phyloP scores from a whole-genome alignment of 2,888 invertebrate species.

The Nemoura dubitans region DNA sequence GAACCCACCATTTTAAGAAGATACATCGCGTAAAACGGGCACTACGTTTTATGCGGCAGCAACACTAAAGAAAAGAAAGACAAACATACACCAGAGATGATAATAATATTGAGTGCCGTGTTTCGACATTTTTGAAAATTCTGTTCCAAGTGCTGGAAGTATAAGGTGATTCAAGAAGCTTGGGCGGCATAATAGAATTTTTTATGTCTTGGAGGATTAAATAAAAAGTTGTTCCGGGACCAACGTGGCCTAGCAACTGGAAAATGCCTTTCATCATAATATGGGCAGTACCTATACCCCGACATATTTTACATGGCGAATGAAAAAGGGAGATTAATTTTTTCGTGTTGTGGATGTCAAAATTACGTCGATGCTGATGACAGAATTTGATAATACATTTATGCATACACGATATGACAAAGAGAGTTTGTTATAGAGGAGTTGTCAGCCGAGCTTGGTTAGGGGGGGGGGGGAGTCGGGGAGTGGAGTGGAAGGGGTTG shows the following conservation, averaged over 20 bases:
- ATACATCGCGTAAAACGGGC: not conserved
- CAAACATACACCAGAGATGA: not conserved
- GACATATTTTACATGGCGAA: not conserved
- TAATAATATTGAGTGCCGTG: not conserved
- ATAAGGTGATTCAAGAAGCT: not conserved
- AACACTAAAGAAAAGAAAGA: not conserved
- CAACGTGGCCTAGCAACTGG: not conserved
- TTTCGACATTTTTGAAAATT: not conserved
- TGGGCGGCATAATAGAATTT: not conserved
- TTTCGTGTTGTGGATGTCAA: constrained; percentile 21
- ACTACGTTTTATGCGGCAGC: not conserved
- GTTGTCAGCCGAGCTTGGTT: not conserved
- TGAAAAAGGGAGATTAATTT: not conserved
- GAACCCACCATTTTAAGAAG: not conserved
- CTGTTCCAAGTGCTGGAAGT: not conserved
- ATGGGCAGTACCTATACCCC: not conserved
- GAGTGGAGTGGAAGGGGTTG: constrained; percentile 8
- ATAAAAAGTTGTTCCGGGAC: not conserved
- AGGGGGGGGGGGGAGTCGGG: not conserved
- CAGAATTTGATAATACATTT: constrained; percentile 27
- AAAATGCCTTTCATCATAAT: not conserved
- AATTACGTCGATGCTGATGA: constrained; percentile 26
- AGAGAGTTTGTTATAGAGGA: constrained; percentile 19
- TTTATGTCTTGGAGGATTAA: not conserved
- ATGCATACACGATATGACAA: constrained; percentile 22